Evolutionary conservation across 2,888 invertebrate genomes (phyloP), one percentile per base, ranked within the genome.

Genomic region (Latrodectus elegans): DNA sequence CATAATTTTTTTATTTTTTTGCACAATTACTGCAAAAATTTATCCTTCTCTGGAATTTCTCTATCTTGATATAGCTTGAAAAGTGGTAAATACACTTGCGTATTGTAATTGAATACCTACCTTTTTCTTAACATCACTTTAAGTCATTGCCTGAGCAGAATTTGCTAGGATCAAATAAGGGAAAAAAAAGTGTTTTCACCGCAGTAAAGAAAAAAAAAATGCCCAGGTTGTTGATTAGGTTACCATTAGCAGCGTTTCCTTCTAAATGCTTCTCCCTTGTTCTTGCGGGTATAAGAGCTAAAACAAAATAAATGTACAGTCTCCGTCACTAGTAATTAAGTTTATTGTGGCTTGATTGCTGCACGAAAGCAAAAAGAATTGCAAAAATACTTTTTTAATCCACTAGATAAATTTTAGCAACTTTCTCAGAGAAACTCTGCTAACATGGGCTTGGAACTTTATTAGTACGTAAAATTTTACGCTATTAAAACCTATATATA

Each of bases 331-430:
- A 71, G 84, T 84, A 84, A 84, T 84, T 84, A 84, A 84, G 84
- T 84, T 84, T 84, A 84, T 84, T 84, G 84, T 84, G 73, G 84
- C 84, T 77, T 77, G 84, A 84, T 84, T 84, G 84, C 84, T 77
- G 78, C 84, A 65, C 73, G 77, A 73, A 78, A 78, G 77, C 72
- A 78, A 78, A 84, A 78, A 72, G 72, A 84, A 84, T 84, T 78
- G 84, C 84, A 84, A 84, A 78, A 84, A 77, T 84, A 72, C 78
- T 84, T 78, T 77, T 84, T 84, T 84, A 72, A 73, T 38, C 38
- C 38, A 38, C 38, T 38, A 38, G 38, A 38, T 38, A 38, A 6
- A 38, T 38, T 38, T 38, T 6, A 38, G 38, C 4, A 38, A 38
- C 38, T 38, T 38, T 38, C 38, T 38, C 3, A 0, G 0, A 38